Evolutionary conservation across 2,888 invertebrate species (phyloP), one percentile per base, ranked within the genome.

Genomic region (Digitonthophagus gazella): DNA sequence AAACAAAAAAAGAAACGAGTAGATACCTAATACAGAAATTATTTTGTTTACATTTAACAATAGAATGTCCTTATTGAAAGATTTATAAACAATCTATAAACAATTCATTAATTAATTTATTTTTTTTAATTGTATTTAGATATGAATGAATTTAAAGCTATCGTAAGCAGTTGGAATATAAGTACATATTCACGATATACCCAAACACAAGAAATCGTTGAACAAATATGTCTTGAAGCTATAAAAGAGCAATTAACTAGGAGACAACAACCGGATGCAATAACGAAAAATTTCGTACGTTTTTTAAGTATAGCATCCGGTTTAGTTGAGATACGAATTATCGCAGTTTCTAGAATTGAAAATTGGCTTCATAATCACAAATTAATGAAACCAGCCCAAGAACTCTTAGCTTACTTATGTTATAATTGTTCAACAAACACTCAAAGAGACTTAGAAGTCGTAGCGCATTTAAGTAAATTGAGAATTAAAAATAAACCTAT

Each of bases 351-450:
- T 0, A 90, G 93, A 0, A 85, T 98, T 15, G 98, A 98, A 81
- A 89, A 92, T 75, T 98, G 97, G 97, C 86, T 98, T 69, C 96
- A 97, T 81, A 97, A 97, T 80, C 96, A 97, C 71, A 98, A 98
- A 86, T 84, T 97, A 67, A 93, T 94, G 86, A 91, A 95, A 76
- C 90, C 93, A 16, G 96, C 96, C 0, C 96, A 97, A 81, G 98
- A 98, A 83, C 83, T 98, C 67, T 84, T 98, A 19, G 92, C 96
- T 67, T 91, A 93, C 77, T 89, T 98, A 74, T 97, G 97, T 81
- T 90, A 92, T 76, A 98, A 98, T 84, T 95, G 96, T 75, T 92
- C 91, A 15, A 86, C 88, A 3, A 87, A 86, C 74, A 88, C 89
- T 3, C 86, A 87, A 72, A 70, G 84, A 58, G 91, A 91, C 75